Evolutionary conservation across 2,888 invertebrate genomes (phyloP), one percentile per base, ranked within the genome.

Genomic region (Ormyrus rosae): DNA sequence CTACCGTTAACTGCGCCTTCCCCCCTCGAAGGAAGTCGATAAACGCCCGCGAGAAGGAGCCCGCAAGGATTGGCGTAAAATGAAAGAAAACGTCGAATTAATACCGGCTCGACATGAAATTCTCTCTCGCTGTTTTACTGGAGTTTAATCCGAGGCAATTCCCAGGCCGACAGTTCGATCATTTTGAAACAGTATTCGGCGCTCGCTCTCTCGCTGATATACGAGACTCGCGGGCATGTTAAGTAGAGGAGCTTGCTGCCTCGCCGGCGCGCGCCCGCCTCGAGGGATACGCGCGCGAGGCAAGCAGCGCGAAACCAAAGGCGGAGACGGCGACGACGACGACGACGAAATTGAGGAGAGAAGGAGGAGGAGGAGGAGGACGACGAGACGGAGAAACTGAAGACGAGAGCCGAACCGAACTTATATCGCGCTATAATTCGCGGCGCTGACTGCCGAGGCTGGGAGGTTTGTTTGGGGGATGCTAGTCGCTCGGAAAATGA

Each of bases 81-180:
- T 34, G 3, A 34, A 34, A 34, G 34, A 34, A 34, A 34, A 34
- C 34, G 2, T 34, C 34, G 34, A 34, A 34, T 34, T 34, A 34
- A 34, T 34, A 34, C 34, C 34, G 34, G 34, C 34, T 34, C 2
- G 34, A 34, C 34, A 34, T 34, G 34, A 34, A 34, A 34, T 34
- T 34, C 34, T 34, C 34, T 34, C 34, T 34, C 34, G 34, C 67
- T 68, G 60, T 75, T 60, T 75, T 75, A 75, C 51, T 68, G 53
- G 51, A 7, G 13, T n/a, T 45, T 55, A 51, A 61, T 64, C 34
- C 56, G 53, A 9, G 48, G 77, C 80, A 69, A 70, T 74, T 79
- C 64, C 79, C 71, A 58, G 2, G 19, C 72, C 69, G 71, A 70
- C 64, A 64, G 76, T 70, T 77, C 80, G 68, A 81, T 77, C 76